Evolutionary conservation across 2,797 vertebrate species (phyloP), one percentile per base, ranked within the genome.

Genomic region (Limnodromus scolopaceus): DNA sequence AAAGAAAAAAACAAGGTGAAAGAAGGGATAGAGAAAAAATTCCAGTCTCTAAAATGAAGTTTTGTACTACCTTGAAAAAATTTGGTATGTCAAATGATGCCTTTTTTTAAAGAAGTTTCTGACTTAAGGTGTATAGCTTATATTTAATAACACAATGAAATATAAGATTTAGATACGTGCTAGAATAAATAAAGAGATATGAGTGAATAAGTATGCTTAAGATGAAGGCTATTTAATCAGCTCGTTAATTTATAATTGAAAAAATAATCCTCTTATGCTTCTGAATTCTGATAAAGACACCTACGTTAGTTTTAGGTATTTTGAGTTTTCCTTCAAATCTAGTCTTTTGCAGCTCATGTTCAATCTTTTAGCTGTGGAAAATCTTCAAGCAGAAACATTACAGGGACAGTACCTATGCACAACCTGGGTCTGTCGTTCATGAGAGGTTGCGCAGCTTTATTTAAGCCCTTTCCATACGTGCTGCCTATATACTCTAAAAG

Each of bases 381-480:
- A 63, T 36, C 41, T 51, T 43, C 13, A 57, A 24, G 25, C 13
- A 66, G 34, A 61, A 75, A 32, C 9, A 48, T 57, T 32, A 20
- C 4, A 48, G 23, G 24, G 39, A 19, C 24, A 43, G 15, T 34
- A 17, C 14, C 27, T 34, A 18, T 22, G 14, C 12, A 8, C 39
- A 36, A 36, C 16, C 16, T 20, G 32, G 15, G 4, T 55, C 30
- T 66, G 20, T 38, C 0, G 2, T 34, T 34, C 3, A 0, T 48
- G 34, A 53, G 24, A 43, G 27, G 7, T 38, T 57, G 34, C 27
- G 27, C 6, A 57, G 13, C 4, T 66, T 48, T 16, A 63, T 80
- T 84, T 58, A 43, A 84, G 13, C 12, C 5, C 2, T 54, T 83
- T 45, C 63, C 24, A 45, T 38, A 10, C 5, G 24, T 4, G 2